Evolutionary conservation across 92 coral and sea anemone genomes (phyloP).

Genomic region (Porites divaricata): DNA sequence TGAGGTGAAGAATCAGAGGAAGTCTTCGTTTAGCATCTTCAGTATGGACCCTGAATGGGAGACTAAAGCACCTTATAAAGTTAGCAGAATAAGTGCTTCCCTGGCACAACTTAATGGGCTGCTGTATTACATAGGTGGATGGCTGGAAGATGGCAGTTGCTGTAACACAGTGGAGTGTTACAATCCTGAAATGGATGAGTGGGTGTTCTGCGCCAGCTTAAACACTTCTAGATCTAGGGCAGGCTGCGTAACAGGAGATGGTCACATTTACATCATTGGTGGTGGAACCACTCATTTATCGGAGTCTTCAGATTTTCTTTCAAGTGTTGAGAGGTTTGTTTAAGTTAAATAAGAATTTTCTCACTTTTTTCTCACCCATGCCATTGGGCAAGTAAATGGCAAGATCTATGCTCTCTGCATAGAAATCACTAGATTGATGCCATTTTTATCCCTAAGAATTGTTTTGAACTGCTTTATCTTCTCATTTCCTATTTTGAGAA

Average conservation of each 20-base stretch:
- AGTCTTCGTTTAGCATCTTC: not conserved
- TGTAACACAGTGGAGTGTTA: conserved; percentile 77
- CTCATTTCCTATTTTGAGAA: too few relatives aligned
- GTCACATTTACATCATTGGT: conserved; percentile 70
- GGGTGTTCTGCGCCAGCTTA: conserved; percentile 69
- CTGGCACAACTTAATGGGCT: conserved; percentile 56
- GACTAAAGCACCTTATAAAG: conserved; percentile 62
- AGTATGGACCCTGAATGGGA: conserved; percentile 62
- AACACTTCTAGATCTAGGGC: conserved; percentile 65
- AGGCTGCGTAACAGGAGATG: conserved; percentile 65
- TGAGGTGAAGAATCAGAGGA: conserved; percentile 40
- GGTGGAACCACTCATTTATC: conserved; percentile 61
- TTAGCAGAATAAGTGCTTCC: conserved; percentile 60
- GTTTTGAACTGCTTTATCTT: too few relatives aligned
- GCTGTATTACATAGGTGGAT: conserved; percentile 85
- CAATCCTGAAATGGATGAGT: conserved; percentile 56
- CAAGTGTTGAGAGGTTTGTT: conserved; percentile 64
- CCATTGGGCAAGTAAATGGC: too few relatives aligned
- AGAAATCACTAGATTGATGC: too few relatives aligned
- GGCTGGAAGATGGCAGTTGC: conserved; percentile 49
- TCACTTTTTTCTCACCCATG: too few relatives aligned
- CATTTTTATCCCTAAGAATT: too few relatives aligned
- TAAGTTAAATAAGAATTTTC: too few relatives aligned
- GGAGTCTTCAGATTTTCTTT: conserved; percentile 8
- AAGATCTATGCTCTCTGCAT: too few relatives aligned